These are phyloP conservation scores for Drosophila planitibia DNA, from an alignment of 2,888 invertebrate genomes.

Conservation along the genomic window DNA sequence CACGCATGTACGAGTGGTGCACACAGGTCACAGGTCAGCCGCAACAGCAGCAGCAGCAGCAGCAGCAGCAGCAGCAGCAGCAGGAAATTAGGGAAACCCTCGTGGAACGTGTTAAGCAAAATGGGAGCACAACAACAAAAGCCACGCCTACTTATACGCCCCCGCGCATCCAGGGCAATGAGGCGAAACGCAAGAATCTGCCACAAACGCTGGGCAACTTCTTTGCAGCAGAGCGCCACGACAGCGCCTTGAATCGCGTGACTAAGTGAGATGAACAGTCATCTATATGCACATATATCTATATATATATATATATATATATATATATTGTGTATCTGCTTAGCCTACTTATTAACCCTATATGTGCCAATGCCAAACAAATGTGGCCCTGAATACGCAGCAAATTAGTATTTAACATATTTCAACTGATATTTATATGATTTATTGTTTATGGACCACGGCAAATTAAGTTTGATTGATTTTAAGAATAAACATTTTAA, in stretches of 20 bases:
- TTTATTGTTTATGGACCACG: background rate
- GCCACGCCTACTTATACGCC: constrained; percentile 49
- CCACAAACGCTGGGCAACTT: constrained; percentile 71
- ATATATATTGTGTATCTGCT: background rate
- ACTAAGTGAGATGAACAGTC: constrained; percentile 56
- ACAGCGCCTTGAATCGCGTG: constrained; percentile 75
- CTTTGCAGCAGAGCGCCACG: constrained; percentile 75
- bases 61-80: constrained; percentile 1
- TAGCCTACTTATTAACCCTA: constrained; percentile 46
- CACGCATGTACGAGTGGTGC: constrained; percentile 60
- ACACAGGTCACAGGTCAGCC: constrained; percentile 53
- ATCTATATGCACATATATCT: background rate
- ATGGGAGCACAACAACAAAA: constrained; percentile 20
- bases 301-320: background rate
- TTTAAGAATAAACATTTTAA: background rate
- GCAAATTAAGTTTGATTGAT: background rate
- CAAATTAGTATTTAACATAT: background rate
- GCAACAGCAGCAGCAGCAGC: background rate
- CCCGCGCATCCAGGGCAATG: constrained; percentile 63
- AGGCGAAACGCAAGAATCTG: constrained; percentile 60
- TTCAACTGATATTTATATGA: constrained; percentile 1
- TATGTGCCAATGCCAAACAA: constrained; percentile 45
- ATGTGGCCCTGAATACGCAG: background rate
- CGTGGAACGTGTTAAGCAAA: constrained; percentile 34
- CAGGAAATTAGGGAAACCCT: constrained; percentile 24